Conservation (phyloP, 2,113 vertebrate genomes). For the Ptyas mucosa region DNA sequence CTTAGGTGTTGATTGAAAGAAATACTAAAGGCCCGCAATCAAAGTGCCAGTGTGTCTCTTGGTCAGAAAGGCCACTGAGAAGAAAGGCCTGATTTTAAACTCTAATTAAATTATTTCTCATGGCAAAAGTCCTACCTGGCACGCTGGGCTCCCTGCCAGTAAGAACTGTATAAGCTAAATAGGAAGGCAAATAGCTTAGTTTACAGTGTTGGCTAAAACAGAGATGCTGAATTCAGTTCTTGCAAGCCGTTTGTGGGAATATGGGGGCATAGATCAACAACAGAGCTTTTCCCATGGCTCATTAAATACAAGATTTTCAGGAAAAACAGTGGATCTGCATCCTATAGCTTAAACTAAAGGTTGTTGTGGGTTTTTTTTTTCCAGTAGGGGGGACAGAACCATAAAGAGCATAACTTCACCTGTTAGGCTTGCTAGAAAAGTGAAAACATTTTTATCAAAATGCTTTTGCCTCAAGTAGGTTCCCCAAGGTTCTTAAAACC, state of each 20-base stretch:
- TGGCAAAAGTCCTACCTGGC: not conserved
- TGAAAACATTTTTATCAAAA: not conserved
- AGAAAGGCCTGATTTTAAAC: not conserved
- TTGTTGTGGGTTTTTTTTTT: no score
- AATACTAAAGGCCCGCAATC: not conserved
- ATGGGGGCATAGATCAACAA: not conserved
- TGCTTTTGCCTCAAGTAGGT: not conserved
- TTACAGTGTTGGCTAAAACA: not conserved
- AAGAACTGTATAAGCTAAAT: not conserved
- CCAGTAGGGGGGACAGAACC: not conserved
- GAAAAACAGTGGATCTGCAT: not conserved
- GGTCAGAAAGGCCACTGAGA: not conserved
- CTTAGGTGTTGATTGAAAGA: not conserved
- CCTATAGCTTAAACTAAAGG: not conserved
- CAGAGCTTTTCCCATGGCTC: not conserved
- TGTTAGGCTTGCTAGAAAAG: not conserved
- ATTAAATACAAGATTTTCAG: not conserved
- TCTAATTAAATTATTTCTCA: not conserved
- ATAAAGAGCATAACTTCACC: not conserved
- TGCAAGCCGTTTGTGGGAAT: not conserved
- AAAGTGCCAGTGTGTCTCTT: not conserved
- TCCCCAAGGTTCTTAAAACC: not conserved
- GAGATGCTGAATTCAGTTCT: not conserved
- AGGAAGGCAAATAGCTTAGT: not conserved
- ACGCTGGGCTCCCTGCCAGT: not conserved